phyloP scores from a whole-genome alignment of 2,888 invertebrate species.

The Lithophane semibrunnea region DNA sequence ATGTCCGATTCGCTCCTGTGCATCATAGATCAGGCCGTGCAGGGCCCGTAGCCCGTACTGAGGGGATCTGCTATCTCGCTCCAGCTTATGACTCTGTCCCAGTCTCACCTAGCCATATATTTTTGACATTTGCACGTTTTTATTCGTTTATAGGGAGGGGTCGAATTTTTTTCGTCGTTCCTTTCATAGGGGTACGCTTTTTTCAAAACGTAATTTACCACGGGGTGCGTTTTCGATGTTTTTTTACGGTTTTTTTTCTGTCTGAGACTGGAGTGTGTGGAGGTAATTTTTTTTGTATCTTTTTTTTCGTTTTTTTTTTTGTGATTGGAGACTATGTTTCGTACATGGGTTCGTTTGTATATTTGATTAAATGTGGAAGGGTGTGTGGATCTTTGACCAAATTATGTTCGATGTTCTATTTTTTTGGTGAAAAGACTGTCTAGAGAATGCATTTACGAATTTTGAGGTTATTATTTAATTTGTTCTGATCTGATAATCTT shows the following conservation, averaged over 20 bases:
- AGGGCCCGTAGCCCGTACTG: slow-evolving; percentile 62
- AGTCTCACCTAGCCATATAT: slow-evolving; percentile 67
- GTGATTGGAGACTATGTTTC: not conserved
- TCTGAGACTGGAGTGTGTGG: slow-evolving; percentile 7
- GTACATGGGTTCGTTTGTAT: slow-evolving; percentile 32
- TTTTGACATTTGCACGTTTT: slow-evolving; percentile 35
- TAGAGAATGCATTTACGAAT: not conserved
- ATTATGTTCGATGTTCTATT: not conserved
- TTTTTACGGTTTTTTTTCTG: slow-evolving; percentile 28
- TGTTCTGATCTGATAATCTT: not conserved
- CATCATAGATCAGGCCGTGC: slow-evolving; percentile 54
- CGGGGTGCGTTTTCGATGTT: slow-evolving; percentile 11
- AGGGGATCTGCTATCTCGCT: slow-evolving; percentile 66
- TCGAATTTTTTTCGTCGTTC: slow-evolving; percentile 36
- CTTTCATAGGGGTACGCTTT: slow-evolving; percentile 34
- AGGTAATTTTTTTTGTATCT: not conserved
- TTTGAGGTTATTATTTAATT: slow-evolving; percentile 2
- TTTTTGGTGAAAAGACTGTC: not conserved
- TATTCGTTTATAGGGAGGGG: slow-evolving; percentile 37
- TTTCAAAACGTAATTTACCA: slow-evolving; percentile 35
- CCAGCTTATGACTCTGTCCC: slow-evolving; percentile 59
- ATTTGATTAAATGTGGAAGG: slow-evolving; percentile 37
- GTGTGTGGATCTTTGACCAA: not conserved
- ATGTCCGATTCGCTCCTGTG: slow-evolving; percentile 47
- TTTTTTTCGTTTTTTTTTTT: not conserved